These are phyloP conservation scores for Masticophis lateralis DNA, from an alignment of 2,797 vertebrate species.

Conservation along the genomic window DNA sequence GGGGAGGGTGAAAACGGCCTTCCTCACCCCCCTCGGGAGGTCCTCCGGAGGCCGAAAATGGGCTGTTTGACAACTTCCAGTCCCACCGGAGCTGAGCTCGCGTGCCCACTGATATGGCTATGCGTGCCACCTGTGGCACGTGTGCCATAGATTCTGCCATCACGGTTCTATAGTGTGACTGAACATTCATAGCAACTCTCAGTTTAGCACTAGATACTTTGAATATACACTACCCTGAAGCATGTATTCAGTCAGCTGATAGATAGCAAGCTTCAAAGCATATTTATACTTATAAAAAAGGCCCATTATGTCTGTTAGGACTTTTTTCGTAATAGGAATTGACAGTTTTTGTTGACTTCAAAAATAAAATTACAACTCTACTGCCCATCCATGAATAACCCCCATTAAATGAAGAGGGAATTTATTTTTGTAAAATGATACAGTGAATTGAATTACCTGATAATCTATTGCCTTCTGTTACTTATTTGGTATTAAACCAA, in stretches of 20 bases:
- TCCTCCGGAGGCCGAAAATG: too few relatives aligned
- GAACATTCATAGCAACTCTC: neutral
- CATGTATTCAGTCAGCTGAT: neutral
- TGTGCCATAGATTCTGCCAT: too few relatives aligned
- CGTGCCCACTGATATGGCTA: too few relatives aligned
- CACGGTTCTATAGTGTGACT: neutral
- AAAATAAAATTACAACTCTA: neutral
- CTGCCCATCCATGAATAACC: neutral
- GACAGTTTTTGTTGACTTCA: neutral
- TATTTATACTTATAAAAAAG: neutral
- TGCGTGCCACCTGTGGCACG: too few relatives aligned
- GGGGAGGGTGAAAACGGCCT: too few relatives aligned
- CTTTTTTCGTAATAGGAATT: neutral
- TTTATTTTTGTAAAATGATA: neutral
- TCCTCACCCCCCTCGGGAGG: too few relatives aligned
- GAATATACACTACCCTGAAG: neutral
- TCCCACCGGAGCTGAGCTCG: too few relatives aligned
- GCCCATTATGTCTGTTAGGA: neutral
- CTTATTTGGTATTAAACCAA: too few relatives aligned
- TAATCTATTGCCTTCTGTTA: neutral
- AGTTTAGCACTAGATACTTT: neutral
- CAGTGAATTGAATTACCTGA: neutral
- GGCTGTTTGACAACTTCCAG: too few relatives aligned
- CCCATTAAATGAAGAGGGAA: neutral
- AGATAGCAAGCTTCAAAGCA: neutral